A percentile compares a stretch with the other conserved stretches of the same genome.
phyloP scores from a whole-genome alignment of 2,113 vertebrate genomes.

The Dipodomys spectabilis region DNA sequence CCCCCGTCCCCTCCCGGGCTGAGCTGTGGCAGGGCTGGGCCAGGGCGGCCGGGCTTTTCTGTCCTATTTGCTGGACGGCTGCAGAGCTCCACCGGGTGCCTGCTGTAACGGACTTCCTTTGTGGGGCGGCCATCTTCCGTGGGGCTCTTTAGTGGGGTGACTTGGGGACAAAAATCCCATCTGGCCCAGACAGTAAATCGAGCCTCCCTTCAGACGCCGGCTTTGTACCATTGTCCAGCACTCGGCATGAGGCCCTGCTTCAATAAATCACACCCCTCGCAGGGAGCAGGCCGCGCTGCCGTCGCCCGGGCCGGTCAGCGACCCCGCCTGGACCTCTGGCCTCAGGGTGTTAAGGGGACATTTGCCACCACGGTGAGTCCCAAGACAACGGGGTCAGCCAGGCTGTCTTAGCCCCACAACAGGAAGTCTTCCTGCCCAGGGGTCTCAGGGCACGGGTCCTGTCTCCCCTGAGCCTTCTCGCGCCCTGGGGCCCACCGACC shows the following conservation, averaged over 20 bases:
- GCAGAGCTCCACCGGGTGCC: conserved; percentile 87
- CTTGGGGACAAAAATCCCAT: conserved; percentile 88
- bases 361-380: too few relatives aligned
- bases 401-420: too few relatives aligned
- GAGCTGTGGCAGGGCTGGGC: conserved; percentile 53
- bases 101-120: conserved; percentile 88
- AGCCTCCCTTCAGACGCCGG: conserved; percentile 86
- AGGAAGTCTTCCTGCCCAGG: not conserved
- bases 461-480: too few relatives aligned
- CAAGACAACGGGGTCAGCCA: too few relatives aligned
- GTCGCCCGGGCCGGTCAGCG: not conserved
- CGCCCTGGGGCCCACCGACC: accelerated
- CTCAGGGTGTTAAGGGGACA: accelerated
- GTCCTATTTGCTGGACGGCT: conserved; percentile 85
- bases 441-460: not conserved
- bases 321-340: not conserved
- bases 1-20: conserved; percentile 73
- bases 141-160: conserved; percentile 88
- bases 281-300: accelerated
- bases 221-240: conserved; percentile 87
- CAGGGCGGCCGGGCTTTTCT: conserved; percentile 69
- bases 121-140: conserved; percentile 85
- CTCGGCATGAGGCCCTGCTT: conserved; percentile 86
- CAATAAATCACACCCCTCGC: conserved; percentile 87
- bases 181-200: conserved; percentile 90